Base-by-base conservation (phyloP, 1,140 invertebrate species). In the Reticulitermes speratus region DNA sequence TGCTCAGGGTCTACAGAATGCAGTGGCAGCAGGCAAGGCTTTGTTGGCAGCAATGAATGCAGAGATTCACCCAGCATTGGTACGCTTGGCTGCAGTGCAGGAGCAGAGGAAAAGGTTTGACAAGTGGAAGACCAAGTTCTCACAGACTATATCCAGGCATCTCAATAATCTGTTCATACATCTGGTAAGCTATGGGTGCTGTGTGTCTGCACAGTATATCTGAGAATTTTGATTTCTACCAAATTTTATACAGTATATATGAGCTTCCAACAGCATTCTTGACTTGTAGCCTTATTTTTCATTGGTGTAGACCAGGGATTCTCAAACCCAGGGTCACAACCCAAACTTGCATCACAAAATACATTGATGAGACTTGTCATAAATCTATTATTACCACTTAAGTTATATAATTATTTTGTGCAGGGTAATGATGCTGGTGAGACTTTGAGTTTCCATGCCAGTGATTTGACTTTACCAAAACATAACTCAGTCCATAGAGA, bases 141-240 rank as follows among this genome's bases (percentile, higher is more conserved):
- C 96, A 19, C 93, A 95, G 84, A 95, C 95, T 44, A 93, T 99
- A 38, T 95, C 95, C 65, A 93, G 97, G 65, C 97, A 98, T 91
- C 91, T 99, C 25, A 98, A 98, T 90, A 98, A 98, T 92, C 92
- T 98, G 69, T 98, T 99, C 87, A 97, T 98, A 90, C 97, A 98
- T 92, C 94, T 97, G 91, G 96, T 87, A 48, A 82, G 48, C 65
- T 55, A 14, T 30, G 14, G 52, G 19, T 55, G 19, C 52, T 55
- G 52, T 21, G 0, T 55, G 16, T 55, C 52, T 55, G 19, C 52
- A 12, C 52, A 55, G 52, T 55, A 5, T 12, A 19, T 55, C 19
- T 0, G 52, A 55, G 19, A 0, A 21, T 55, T 55, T 55, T 55
- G 14, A 19, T 55, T 55, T 21, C 19, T 12, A 48, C 45, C 45